A percentile compares a stretch with the other conserved stretches of the same genome.
Evolutionary conservation across 2,888 invertebrate genomes (phyloP).

Genomic region (Baccha elongata): DNA sequence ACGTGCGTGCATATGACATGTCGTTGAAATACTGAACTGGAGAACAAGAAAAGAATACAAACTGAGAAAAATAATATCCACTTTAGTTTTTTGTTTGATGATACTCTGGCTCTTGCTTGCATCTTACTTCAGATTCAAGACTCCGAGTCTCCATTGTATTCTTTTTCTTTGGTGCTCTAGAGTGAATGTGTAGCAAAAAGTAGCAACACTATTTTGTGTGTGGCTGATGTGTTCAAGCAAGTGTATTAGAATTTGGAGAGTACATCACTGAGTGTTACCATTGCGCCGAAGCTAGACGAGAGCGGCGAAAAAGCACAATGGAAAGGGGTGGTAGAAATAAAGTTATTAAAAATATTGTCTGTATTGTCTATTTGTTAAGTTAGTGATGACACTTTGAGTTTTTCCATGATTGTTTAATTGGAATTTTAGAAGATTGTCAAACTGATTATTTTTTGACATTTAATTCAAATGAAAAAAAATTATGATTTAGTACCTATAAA

Average conservation of each 20-base stretch:
- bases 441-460: too few relatives aligned
- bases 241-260: slow-evolving; percentile 39
- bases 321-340: slow-evolving; percentile 14
- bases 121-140: slow-evolving; percentile 1
- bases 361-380: not conserved
- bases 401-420: too few relatives aligned
- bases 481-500: too few relatives aligned
- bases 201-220: not conserved
- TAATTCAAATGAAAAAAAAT: too few relatives aligned
- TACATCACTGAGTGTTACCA: slow-evolving; percentile 42
- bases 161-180: not conserved
- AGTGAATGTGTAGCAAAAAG: not conserved
- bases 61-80: slow-evolving; percentile 37
- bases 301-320: not conserved
- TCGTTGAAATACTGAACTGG: slow-evolving; percentile 62
- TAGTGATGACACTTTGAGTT: slow-evolving; percentile 12
- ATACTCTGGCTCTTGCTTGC: not conserved
- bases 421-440: too few relatives aligned
- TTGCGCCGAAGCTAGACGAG: slow-evolving; percentile 34
- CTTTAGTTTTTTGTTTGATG: not conserved
- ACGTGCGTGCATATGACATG: slow-evolving; percentile 61
- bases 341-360: slow-evolving; percentile 1
- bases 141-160: slow-evolving; percentile 38
- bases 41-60: slow-evolving; percentile 38
- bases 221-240: slow-evolving; percentile 9